These are phyloP conservation scores for Mesaphorura yosii DNA, from an alignment of 1,140 invertebrate genomes.

Conservation along the genomic window DNA sequence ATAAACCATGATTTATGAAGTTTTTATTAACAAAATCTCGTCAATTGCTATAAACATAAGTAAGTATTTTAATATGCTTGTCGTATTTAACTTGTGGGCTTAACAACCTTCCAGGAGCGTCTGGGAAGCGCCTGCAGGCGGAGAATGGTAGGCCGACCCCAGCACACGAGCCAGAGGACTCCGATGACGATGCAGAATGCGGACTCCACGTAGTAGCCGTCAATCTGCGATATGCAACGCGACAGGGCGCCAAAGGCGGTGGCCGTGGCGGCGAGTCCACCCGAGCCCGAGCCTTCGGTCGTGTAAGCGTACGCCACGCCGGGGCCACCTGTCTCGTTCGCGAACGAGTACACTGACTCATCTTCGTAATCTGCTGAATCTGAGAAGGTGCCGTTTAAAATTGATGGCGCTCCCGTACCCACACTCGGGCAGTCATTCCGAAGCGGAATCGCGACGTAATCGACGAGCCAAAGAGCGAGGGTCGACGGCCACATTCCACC, in stretches of 20 bases:
- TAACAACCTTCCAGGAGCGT: constrained; percentile 6
- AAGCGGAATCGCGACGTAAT: constrained; percentile 32
- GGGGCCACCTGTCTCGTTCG: background rate
- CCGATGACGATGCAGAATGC: constrained; percentile 40
- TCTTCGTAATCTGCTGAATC: constrained; percentile 31
- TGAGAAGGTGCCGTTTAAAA: background rate
- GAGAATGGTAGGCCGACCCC: constrained; percentile 29
- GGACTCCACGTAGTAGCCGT: constrained; percentile 45
- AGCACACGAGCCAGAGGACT: constrained; percentile 38
- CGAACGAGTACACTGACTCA: background rate
- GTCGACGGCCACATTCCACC: constrained; percentile 54
- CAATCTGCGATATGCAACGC: constrained; percentile 37
- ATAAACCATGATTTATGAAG: too few relatives aligned
- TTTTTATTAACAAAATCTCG: too few relatives aligned
- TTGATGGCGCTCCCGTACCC: too few relatives aligned
- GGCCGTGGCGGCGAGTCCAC: background rate
- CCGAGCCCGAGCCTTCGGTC: background rate
- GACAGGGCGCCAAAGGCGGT: constrained; percentile 19
- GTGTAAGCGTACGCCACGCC: background rate
- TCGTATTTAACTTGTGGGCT: too few relatives aligned
- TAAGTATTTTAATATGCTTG: too few relatives aligned
- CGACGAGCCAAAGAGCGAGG: constrained; percentile 46
- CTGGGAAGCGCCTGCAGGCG: constrained; percentile 25
- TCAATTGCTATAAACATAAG: too few relatives aligned
- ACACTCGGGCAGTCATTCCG: too few relatives aligned